phyloP scores from a whole-genome alignment of 2,797 vertebrate genomes.

The Lycodopsis pacificus region DNA sequence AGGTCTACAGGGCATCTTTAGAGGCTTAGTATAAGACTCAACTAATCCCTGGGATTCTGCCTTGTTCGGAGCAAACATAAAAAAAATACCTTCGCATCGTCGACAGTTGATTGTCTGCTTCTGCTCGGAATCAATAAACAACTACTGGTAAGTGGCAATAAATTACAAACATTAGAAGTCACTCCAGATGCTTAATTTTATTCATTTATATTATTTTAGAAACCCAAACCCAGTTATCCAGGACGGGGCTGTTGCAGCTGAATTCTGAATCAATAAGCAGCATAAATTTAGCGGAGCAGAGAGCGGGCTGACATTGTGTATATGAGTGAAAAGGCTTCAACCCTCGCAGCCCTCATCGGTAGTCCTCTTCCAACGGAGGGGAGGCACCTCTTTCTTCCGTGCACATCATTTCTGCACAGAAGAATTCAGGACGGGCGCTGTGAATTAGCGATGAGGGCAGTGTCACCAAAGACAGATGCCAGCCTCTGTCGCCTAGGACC shows the following conservation, averaged over 20 bases:
- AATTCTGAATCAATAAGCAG: conserved; percentile 65
- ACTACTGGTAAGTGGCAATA: conserved; percentile 31
- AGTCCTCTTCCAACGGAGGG: conserved; percentile 34
- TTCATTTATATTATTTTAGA: conserved; percentile 35
- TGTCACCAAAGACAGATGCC: conserved; percentile 80
- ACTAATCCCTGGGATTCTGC: conserved; percentile 64
- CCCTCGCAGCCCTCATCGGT: conserved; percentile 49
- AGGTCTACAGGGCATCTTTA: conserved; percentile 68
- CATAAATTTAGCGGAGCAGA: conserved; percentile 58
- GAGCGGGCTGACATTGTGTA: conserved; percentile 60
- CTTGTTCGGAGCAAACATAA: conserved; percentile 36
- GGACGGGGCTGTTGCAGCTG: conserved; percentile 53
- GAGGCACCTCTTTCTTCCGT: conserved; percentile 43
- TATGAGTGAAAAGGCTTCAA: conserved; percentile 56
- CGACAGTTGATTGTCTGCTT: conserved; percentile 27
- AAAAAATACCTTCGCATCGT: conserved; percentile 41
- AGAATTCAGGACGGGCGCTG: conserved; percentile 63
- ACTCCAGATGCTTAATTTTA: conserved; percentile 35
- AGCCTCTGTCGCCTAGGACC: conserved; percentile 65
- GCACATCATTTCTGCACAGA: conserved; percentile 63
- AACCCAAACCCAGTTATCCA: conserved; percentile 41
- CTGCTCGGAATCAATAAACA: conserved; percentile 54
- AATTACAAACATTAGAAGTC: conserved; percentile 37
- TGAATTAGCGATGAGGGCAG: conserved; percentile 64
- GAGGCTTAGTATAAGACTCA: conserved; percentile 65